A percentile compares a stretch with the other conserved stretches of the same genome.
phyloP scores from a whole-genome alignment of 1,140 invertebrate species.

The Saccostrea cuccullata region DNA sequence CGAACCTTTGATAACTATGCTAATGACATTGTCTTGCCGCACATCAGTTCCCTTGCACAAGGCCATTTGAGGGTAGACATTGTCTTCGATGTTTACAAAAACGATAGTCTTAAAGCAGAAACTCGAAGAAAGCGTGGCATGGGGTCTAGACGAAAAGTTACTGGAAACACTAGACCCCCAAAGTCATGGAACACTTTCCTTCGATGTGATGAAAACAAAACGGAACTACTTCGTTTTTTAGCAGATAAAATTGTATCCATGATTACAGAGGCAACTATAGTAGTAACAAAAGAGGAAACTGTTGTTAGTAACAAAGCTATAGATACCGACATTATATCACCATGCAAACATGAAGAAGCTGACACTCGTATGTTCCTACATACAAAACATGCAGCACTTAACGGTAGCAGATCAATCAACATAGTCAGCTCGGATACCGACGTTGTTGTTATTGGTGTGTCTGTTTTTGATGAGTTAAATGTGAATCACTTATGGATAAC shows the following conservation, averaged over 20 bases:
- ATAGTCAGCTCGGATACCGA: conserved; percentile 13
- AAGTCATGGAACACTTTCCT: not conserved
- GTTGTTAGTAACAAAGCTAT: not conserved
- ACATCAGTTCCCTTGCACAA: not conserved
- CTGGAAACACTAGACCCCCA: not conserved
- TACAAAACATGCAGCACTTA: not conserved
- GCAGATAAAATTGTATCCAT: not conserved
- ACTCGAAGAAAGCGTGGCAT: not conserved
- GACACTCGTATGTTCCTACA: conserved; percentile 42
- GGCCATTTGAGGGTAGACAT: not conserved
- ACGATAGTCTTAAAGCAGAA: not conserved
- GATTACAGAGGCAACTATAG: not conserved
- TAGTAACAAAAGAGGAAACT: not conserved
- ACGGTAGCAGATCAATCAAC: not conserved
- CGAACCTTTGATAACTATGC: no score
- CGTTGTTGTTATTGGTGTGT: not conserved
- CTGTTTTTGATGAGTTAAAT: not conserved
- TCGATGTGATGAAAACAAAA: not conserved
- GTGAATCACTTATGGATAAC: not conserved
- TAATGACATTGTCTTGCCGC: no score
- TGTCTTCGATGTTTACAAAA: conserved; percentile 60
- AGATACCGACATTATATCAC: conserved; percentile 52
- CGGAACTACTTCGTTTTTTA: not conserved
- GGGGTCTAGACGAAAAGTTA: not conserved
- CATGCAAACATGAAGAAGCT: conserved; percentile 49